A percentile compares a stretch with the other conserved stretches of the same genome.
Evolutionary conservation across 2,113 vertebrate species (phyloP).

Genomic region (Tetraodon nigroviridis): DNA sequence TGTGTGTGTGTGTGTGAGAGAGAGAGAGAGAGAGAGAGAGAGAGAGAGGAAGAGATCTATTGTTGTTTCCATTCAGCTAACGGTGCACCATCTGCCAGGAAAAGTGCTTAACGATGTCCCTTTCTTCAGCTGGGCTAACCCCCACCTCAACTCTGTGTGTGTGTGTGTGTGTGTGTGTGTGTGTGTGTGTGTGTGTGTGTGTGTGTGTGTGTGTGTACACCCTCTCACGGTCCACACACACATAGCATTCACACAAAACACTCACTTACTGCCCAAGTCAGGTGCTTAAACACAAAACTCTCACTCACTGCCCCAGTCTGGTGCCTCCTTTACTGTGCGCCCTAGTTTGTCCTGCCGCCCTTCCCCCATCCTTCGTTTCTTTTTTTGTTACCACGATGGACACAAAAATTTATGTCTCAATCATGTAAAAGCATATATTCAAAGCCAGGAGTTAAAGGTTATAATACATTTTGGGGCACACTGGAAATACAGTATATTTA

Average conservation of each 20-base stretch:
- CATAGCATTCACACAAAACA: too few relatives aligned
- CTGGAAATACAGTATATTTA: too few relatives aligned
- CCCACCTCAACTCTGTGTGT: slow-evolving; percentile 28
- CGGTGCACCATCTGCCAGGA: slow-evolving; percentile 62
- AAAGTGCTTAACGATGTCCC: slow-evolving; percentile 54
- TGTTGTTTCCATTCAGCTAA: slow-evolving; percentile 55
- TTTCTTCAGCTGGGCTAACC: slow-evolving; percentile 28
- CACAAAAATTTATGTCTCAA: too few relatives aligned
- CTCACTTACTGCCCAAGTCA: too few relatives aligned
- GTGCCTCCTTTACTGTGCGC: slow-evolving; percentile 30
- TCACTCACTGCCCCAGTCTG: slow-evolving; percentile 21
- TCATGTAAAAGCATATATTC: too few relatives aligned
- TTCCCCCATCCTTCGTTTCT: slow-evolving; percentile 45
- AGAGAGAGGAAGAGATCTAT: slow-evolving; percentile 28
- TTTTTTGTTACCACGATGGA: neutral
- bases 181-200: slow-evolving; percentile 17
- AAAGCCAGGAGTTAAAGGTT: too few relatives aligned
- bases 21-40: neutral
- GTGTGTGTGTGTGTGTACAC: slow-evolving; percentile 7
- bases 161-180: slow-evolving; percentile 3
- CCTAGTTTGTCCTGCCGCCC: slow-evolving; percentile 37
- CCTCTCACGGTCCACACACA: neutral
- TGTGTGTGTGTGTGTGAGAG: slow-evolving; percentile 13
- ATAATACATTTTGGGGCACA: too few relatives aligned
- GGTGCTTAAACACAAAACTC: slow-evolving; percentile 2